Evolutionary conservation across 2,113 vertebrate species (phyloP).

Genomic region (Theristicus caerulescens): DNA sequence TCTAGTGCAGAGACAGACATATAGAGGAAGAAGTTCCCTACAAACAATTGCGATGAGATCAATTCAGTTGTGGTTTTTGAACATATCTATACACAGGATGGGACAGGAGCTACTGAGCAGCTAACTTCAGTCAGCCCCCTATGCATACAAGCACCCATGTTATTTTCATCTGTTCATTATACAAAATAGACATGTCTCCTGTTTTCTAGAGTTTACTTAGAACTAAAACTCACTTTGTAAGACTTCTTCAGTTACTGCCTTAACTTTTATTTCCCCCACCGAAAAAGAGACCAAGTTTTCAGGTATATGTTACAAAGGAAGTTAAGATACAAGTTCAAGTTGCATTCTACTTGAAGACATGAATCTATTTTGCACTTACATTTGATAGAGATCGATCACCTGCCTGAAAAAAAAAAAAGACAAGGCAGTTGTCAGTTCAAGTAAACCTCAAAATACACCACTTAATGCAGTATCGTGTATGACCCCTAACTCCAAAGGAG

Average conservation of each 20-base stretch:
- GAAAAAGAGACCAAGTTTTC: neutral
- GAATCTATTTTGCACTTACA: conserved; percentile 80
- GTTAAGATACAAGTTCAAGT: neutral
- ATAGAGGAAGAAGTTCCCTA: neutral
- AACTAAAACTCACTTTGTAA: neutral
- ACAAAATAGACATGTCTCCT: neutral
- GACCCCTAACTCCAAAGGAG: neutral
- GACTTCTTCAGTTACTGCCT: neutral
- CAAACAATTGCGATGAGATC: neutral
- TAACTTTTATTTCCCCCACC: neutral
- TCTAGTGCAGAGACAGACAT: neutral
- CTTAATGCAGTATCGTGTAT: neutral
- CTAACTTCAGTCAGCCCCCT: neutral
- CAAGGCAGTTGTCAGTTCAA: neutral
- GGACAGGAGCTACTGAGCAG: neutral
- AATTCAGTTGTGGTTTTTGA: neutral
- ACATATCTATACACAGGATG: neutral
- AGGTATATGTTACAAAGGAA: neutral
- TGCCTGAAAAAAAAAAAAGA: conserved; percentile 76
- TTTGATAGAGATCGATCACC: conserved; percentile 92
- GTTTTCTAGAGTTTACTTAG: neutral
- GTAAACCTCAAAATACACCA: neutral
- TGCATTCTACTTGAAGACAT: neutral
- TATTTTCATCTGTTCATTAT: neutral
- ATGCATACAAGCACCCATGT: neutral